Evolutionary conservation across 1,140 invertebrate species (phyloP).

Genomic region (Planococcus citri): DNA sequence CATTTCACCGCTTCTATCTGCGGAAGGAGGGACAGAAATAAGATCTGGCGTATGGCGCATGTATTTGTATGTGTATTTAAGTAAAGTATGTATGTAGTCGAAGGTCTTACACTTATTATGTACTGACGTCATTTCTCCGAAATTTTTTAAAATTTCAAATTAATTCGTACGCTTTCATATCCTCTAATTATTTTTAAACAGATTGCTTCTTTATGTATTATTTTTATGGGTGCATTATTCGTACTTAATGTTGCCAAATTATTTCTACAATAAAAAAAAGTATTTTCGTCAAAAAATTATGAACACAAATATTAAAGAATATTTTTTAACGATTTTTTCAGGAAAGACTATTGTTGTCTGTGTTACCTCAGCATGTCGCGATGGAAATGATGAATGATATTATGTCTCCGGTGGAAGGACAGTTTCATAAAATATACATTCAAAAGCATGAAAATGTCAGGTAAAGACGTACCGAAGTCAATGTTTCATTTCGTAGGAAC

Average conservation of each 20-base stretch:
- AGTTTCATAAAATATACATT: slow-evolving; percentile 94
- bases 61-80: too few relatives aligned
- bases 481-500: too few relatives aligned
- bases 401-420: slow-evolving; percentile 72
- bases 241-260: too few relatives aligned
- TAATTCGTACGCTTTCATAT: neutral
- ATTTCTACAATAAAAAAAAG: too few relatives aligned
- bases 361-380: slow-evolving; percentile 84
- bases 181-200: too few relatives aligned
- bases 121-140: neutral
- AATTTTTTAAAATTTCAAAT: neutral
- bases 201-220: too few relatives aligned
- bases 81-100: too few relatives aligned
- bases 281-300: neutral
- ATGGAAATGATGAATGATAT: slow-evolving; percentile 94
- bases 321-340: slow-evolving; percentile 37
- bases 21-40: too few relatives aligned
- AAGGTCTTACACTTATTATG: too few relatives aligned
- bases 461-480: slow-evolving; percentile 45
- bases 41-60: too few relatives aligned
- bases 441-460: slow-evolving; percentile 88
- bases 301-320: neutral
- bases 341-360: slow-evolving; percentile 78
- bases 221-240: too few relatives aligned
- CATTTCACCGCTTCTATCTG: too few relatives aligned